These are phyloP conservation scores for Oophaga sylvatica DNA, from an alignment of 2,797 vertebrate genomes.

Conservation along the genomic window DNA sequence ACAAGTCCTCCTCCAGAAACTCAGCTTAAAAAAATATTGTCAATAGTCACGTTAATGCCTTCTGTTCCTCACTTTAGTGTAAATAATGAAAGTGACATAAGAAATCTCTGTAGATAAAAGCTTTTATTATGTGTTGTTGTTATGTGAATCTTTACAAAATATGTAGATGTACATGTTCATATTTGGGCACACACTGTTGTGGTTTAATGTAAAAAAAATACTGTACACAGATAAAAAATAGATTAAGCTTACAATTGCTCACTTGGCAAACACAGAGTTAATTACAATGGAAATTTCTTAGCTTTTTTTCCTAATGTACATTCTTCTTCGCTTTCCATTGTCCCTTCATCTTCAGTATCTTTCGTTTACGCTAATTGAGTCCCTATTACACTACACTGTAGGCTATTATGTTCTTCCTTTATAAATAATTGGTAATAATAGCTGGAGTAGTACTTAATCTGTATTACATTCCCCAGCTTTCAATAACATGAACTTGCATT, in stretches of 20 bases:
- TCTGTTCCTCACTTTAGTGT: neutral
- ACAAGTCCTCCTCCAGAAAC: constrained; percentile 1
- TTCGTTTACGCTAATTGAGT: constrained; percentile 11
- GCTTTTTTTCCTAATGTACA: neutral
- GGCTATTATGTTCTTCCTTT: neutral
- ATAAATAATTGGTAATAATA: constrained; percentile 27
- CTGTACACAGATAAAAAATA: neutral
- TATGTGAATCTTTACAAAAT: neutral
- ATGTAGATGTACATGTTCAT: neutral
- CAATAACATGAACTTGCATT: neutral
- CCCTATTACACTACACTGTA: constrained; percentile 5
- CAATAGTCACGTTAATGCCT: constrained; percentile 15
- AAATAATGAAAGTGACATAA: constrained; percentile 14
- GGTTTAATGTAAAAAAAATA: neutral
- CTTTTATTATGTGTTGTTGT: neutral
- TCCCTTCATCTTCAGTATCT: neutral
- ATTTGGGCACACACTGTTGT: neutral
- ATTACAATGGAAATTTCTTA: neutral
- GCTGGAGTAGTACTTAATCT: neutral
- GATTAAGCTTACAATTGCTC: neutral
- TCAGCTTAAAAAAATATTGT: neutral
- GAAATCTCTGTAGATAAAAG: constrained; percentile 12
- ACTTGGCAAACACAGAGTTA: neutral
- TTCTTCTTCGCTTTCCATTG: neutral
- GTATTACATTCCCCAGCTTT: neutral